Base-by-base conservation (phyloP, 92 coral and sea anemone genomes). In the Porites divaricata region DNA sequence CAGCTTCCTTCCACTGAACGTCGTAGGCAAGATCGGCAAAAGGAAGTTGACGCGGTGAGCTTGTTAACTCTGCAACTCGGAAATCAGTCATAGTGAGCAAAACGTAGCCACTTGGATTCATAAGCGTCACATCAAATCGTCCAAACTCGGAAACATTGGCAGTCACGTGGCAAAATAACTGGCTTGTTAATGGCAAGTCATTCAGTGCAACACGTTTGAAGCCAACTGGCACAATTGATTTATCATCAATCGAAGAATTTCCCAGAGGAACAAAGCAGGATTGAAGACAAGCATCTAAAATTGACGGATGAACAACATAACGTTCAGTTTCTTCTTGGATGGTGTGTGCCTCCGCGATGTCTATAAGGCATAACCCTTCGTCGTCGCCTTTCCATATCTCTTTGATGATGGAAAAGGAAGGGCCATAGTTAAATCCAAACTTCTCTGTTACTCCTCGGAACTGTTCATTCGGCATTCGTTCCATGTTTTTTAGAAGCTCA, bases 221-320 rank as follows among this genome's bases (percentile, higher is more conserved):
- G 20, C 86, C 89, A 28, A 87, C 87, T 23, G 94, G 86, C 25
- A 90, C 91, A 26, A 72, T 62, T 21, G 94, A 73, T 23, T 61
- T 87, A 24, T 56, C 77, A 5, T 51, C 73, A 6, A 65, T 25
- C 21, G 19, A 66, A 6, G 22, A 70, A 50, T 6, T 66, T 25
- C 64, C 77, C 35, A 75, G 53, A 14, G 88, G 89, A n/a, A 93
- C 59, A 54, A 81, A 90, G 77, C 94, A 88, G 48, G 89, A 91
- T 86, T 95, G 98, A n/a, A 95, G 87, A 61, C 98, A 95, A 4
- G 98, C 94, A 74, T 93, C 98, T 50, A 95, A 76, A n/a, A 95
- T 81, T 10, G 98, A 90, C 1, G 98, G 98, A 72, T 95, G 98
- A 28, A 93, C 73, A 13, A 95, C 90, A 71, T 95, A 95, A 69